Evolutionary conservation across 1,140 invertebrate species (phyloP), one percentile per base, ranked within the genome.

Genomic region (Helicoverpa zea): DNA sequence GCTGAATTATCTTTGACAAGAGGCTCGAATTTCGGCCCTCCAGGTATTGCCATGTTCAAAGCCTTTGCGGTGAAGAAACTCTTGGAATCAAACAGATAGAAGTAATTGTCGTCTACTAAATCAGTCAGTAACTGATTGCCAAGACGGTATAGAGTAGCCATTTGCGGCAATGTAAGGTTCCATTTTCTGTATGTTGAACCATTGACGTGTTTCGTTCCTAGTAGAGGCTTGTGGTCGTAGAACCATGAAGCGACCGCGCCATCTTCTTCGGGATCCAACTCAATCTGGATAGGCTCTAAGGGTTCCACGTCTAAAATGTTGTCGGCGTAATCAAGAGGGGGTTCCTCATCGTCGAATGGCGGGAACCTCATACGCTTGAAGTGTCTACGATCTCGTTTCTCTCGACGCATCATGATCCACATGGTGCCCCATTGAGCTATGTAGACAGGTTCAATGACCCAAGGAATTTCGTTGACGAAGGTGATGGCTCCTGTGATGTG

Each of bases 331-430:
- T 99, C 99, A 35, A 99, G 95, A 1, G 99, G 99, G 49, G 99
- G 99, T 96, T 99, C 99, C 95, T 99, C 99, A 95, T 99, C 99
- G 95, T 99, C 99, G 95, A 99, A 99, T 1, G 99, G 99, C 47
- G 99, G 99, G 92, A 99, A 99, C 86, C 99, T 96, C 99, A 99
- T 99, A 84, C 99, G 96, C 94, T 99, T 99, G 91, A 99, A 99
- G 95, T 99, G 99, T 52, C 99, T 96, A 91, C 99, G 97, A 96
- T 99, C 99, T 82, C 99, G 95, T 94, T 99, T 99, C 91, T 99
- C 99, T 84, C 99, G 96, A 86, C 99, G 96, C 99, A 99, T 99
- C 98, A 99, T 99, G 83, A 99, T 99, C 99, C 99, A 99, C 99
- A 99, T 99, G 5, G 99, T 99, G 64, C 98, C 99, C 99, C 99